Percentiles rank a stretch among this genome's conserved stretches.
These are phyloP conservation scores for Dasypus novemcinctus DNA, from an alignment of 2,113 vertebrate genomes.

Conservation along the genomic window DNA sequence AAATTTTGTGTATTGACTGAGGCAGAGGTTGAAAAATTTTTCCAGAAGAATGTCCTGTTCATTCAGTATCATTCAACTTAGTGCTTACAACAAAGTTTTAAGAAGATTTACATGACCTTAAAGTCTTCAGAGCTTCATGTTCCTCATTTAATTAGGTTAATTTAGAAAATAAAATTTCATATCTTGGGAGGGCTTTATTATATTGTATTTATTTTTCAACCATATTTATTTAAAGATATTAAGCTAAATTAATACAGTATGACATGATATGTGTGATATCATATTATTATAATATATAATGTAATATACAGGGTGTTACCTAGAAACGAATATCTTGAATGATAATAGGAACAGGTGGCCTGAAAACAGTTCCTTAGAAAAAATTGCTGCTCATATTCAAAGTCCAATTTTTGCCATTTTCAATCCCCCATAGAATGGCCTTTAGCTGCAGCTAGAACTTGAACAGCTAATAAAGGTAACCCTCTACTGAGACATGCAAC, in stretches of 20 bases:
- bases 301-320: neutral
- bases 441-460: neutral
- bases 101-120: neutral
- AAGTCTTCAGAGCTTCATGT: neutral
- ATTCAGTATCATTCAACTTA: neutral
- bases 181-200: neutral
- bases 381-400: neutral
- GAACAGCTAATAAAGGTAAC: too few relatives aligned
- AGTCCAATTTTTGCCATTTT: neutral
- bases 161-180: neutral
- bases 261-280: too few relatives aligned
- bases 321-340: neutral
- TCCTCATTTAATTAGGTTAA: neutral
- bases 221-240: neutral
- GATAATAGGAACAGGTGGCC: neutral
- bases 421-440: too few relatives aligned
- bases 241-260: neutral
- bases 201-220: neutral
- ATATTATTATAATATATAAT: too few relatives aligned
- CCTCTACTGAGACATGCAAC: too few relatives aligned
- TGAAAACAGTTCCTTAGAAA: neutral
- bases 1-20: neutral
- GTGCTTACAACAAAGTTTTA: neutral
- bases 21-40: neutral
- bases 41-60: neutral